These are phyloP conservation scores for Malacosoma neustria DNA, from an alignment of 2,888 invertebrate species.

Conservation along the genomic window DNA sequence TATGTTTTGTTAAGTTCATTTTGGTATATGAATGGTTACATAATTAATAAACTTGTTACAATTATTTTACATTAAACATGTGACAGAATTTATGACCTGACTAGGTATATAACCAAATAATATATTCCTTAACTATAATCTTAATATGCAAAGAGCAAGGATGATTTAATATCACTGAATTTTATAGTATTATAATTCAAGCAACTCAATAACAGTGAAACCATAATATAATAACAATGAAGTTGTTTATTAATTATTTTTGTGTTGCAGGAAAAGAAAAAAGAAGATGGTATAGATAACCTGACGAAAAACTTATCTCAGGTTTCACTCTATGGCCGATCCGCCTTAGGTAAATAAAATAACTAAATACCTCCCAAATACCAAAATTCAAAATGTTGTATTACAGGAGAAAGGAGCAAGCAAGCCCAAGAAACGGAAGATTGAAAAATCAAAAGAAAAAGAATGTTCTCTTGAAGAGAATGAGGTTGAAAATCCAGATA, in stretches of 20 bases:
- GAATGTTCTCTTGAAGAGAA: constrained; percentile 13
- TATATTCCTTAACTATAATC: too few relatives aligned
- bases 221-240: constrained; percentile 56
- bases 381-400: constrained; percentile 53
- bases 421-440: constrained; percentile 27
- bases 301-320: constrained; percentile 66
- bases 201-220: too few relatives aligned
- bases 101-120: too few relatives aligned
- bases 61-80: too few relatives aligned
- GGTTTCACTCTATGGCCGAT: constrained; percentile 64
- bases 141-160: too few relatives aligned
- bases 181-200: too few relatives aligned
- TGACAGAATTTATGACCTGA: too few relatives aligned
- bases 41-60: too few relatives aligned
- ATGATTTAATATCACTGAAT: too few relatives aligned
- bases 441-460: constrained; percentile 13
- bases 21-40: too few relatives aligned
- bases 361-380: constrained; percentile 44
- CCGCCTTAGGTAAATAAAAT: constrained; percentile 69
- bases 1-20: too few relatives aligned
- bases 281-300: constrained; percentile 52
- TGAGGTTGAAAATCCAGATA: constrained; percentile 10
- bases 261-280: constrained; percentile 45
- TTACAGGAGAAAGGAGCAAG: constrained; percentile 58
- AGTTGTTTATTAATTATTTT: constrained; percentile 26